phyloP scores from a whole-genome alignment of 2,888 invertebrate species.

The Adelognathus sp. region DNA sequence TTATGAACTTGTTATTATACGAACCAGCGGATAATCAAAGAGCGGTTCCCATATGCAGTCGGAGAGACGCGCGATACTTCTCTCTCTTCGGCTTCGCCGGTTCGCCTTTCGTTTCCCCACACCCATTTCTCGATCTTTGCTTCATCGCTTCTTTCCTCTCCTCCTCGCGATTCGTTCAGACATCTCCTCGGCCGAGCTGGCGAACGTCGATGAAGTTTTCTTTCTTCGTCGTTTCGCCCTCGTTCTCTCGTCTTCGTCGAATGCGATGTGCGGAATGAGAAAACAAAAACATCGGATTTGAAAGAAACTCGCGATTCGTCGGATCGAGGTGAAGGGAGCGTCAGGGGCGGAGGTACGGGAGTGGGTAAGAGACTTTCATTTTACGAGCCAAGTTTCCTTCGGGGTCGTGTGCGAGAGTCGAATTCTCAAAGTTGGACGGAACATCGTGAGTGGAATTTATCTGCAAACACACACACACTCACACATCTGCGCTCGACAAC shows the following conservation, averaged over 20 bases:
- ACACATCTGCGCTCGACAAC: no score
- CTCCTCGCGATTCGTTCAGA: background rate
- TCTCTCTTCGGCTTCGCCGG: constrained; percentile 22
- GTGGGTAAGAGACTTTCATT: constrained; percentile 45
- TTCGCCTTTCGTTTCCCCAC: constrained; percentile 30
- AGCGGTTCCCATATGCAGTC: constrained; percentile 72
- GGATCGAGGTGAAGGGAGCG: constrained; percentile 29
- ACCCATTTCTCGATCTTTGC: constrained; percentile 17
- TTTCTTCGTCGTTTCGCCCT: constrained; percentile 46
- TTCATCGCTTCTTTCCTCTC: constrained; percentile 32
- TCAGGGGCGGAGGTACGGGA: constrained; percentile 26
- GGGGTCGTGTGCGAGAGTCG: constrained; percentile 52
- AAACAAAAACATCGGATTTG: background rate
- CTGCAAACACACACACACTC: constrained; percentile 54
- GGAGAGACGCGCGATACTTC: constrained; percentile 41
- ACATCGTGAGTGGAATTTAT: constrained; percentile 67
- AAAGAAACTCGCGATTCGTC: constrained; percentile 50
- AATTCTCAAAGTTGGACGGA: constrained; percentile 58
- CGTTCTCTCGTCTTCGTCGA: constrained; percentile 30
- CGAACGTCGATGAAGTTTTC: constrained; percentile 48
- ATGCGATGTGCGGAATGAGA: constrained; percentile 31
- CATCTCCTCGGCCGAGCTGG: constrained; percentile 16
- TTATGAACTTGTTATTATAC: constrained; percentile 80
- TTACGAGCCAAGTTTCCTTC: constrained; percentile 58
- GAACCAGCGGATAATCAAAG: constrained; percentile 78